Percentiles rank a stretch among this genome's conserved stretches.
Conservation (phyloP, 2,113 vertebrate genomes). For the Callocephalon fimbriatum region DNA sequence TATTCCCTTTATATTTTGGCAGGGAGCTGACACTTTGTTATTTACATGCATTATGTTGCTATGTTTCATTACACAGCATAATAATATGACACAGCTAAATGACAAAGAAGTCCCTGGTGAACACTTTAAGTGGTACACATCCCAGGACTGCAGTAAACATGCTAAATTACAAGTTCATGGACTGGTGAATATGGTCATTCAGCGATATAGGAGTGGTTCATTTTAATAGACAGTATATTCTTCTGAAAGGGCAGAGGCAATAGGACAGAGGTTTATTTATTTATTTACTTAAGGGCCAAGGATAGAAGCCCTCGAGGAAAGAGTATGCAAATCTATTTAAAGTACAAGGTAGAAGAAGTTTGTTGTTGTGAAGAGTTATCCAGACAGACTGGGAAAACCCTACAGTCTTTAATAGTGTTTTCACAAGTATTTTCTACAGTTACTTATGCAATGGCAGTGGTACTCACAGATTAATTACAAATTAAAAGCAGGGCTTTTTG, state of each 20-base stretch:
- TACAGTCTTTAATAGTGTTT: neutral
- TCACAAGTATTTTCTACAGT: neutral
- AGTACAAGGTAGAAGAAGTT: neutral
- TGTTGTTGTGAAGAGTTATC: neutral
- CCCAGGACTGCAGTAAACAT: neutral
- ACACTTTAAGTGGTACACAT: neutral
- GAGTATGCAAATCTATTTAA: neutral
- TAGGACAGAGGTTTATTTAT: neutral
- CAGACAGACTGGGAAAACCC: neutral
- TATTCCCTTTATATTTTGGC: slow-evolving; percentile 32
- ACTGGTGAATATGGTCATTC: neutral
- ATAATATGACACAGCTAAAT: slow-evolving; percentile 51
- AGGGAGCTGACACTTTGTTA: slow-evolving; percentile 46
- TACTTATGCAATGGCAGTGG: neutral
- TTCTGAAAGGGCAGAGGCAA: neutral
- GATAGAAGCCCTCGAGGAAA: slow-evolving; percentile 2
- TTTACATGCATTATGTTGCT: slow-evolving; percentile 49
- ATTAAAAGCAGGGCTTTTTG: neutral
- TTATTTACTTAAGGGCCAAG: slow-evolving; percentile 14
- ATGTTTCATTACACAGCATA: slow-evolving; percentile 60
- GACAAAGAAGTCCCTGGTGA: slow-evolving; percentile 40
- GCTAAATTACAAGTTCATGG: slow-evolving; percentile 40
- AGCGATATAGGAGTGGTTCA: neutral
- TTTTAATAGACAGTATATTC: neutral
- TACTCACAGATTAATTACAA: slow-evolving; percentile 13